These are phyloP conservation scores for Hyalella azteca DNA, from an alignment of 2,888 invertebrate species.

Conservation along the genomic window DNA sequence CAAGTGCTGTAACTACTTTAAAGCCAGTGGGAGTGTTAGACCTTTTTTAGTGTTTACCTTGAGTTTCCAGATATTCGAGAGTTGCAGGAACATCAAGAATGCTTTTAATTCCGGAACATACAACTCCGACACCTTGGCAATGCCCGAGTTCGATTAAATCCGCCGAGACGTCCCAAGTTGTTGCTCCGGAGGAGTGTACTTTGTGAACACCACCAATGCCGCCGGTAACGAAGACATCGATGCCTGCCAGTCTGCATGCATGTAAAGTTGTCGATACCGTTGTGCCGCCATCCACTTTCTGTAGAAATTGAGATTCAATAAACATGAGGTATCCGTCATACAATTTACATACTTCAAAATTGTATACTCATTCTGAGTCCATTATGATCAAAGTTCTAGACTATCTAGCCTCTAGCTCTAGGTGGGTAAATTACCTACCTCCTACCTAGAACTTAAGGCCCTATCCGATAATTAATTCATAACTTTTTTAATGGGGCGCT, in stretches of 20 bases:
- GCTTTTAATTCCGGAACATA: conserved; percentile 96
- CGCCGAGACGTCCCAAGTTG: conserved; percentile 90
- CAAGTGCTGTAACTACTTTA: too few species aligned
- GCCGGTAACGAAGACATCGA: conserved; percentile 89
- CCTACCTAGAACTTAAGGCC: too few species aligned
- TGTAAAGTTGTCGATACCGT: conserved; percentile 95
- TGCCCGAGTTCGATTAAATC: conserved; percentile 90
- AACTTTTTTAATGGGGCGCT: too few species aligned
- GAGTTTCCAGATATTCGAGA: conserved; percentile 82
- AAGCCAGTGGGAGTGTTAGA: too few species aligned
- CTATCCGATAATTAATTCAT: too few species aligned
- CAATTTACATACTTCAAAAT: not conserved
- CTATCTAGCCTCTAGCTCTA: too few species aligned
- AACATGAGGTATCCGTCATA: not conserved
- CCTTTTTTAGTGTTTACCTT: too few species aligned
- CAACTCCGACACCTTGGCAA: conserved; percentile 80
- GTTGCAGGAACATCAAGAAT: conserved; percentile 94
- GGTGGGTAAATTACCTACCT: too few species aligned
- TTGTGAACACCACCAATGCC: conserved; percentile 93
- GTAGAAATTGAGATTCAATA: too few species aligned
- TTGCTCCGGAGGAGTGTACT: conserved; percentile 71
- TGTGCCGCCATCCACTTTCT: conserved; percentile 82
- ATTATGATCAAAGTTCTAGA: not conserved
- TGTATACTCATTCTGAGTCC: not conserved
- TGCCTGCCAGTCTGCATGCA: conserved; percentile 79